Evolutionary conservation across 2,113 vertebrate species (phyloP), one percentile per base, ranked within the genome.

Genomic region (Pygoscelis adeliae): DNA sequence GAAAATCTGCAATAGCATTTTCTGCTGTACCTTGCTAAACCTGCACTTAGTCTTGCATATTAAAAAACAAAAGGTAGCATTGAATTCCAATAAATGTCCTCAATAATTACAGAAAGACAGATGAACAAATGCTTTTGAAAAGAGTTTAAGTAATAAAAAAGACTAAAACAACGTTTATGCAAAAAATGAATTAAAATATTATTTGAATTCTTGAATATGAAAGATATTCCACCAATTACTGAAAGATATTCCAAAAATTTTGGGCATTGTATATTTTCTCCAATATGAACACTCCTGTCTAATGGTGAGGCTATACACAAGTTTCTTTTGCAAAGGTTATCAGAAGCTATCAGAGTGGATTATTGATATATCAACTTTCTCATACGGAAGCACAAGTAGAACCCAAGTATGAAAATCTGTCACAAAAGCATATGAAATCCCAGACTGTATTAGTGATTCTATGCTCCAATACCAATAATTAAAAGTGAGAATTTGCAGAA

Each of bases 381-480:
- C 56, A 85, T 12, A 46, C 0, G 3, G 56, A 95, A 91, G 29
- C 30, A 65, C 58, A 88, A 49, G 36, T 40, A 36, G 53, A 82
- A 82, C 16, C 34, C 72, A 81, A 70, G 62, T 72, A 81, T 22
- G 53, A 91, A 87, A 95, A 84, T 81, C 52, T 46, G 46, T 65
- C 78, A 76, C 79, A 83, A 46, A 93, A 85, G 82, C 87, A 79
- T 40, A 90, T 3, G 61, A 96, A 96, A 93, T 93, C 87, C 91
- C 96, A 97, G 91, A 76, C 78, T 94, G 25, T 76, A 94, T 94
- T 95, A 96, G 73, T 27, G 56, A 93, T 83, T 93, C 70, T 52
- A 49, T 69, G 84, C 89, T 96, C 61, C 2, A 3, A 87, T 65
- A 76, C 40, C 70, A 87, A 88, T 94, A 96, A 96, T 96, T 97